These are phyloP conservation scores for Bedellia somnulentella DNA, from an alignment of 2,888 invertebrate species.

Conservation along the genomic window DNA sequence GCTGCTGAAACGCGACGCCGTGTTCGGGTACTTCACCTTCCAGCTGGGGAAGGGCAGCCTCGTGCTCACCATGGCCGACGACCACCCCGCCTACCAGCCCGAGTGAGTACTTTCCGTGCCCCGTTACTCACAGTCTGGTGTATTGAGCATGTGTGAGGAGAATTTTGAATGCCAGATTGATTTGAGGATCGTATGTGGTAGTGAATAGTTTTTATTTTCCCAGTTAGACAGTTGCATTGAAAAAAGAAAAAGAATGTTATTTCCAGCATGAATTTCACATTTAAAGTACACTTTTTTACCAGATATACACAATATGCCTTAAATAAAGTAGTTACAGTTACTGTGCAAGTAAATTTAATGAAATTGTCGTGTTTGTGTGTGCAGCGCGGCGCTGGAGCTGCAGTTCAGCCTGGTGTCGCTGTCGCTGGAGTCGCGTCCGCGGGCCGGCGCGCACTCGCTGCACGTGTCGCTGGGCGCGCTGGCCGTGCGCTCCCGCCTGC, in stretches of 20 bases:
- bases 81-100: constrained; percentile 11
- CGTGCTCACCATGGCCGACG: constrained; percentile 27
- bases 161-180: too few species aligned
- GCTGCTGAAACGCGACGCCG: constrained; percentile 80
- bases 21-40: constrained; percentile 90
- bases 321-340: too few species aligned
- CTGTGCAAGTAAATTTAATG: too few species aligned
- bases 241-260: too few species aligned
- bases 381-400: constrained; percentile 66
- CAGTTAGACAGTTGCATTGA: too few species aligned
- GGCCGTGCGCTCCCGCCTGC: constrained; percentile 78
- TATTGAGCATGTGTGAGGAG: too few species aligned
- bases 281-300: too few species aligned
- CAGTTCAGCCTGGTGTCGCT: constrained; percentile 78
- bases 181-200: too few species aligned
- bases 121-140: too few species aligned
- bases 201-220: too few species aligned
- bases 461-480: constrained; percentile 80
- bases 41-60: constrained; percentile 72
- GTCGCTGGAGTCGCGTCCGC: constrained; percentile 82
- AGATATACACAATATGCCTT: too few species aligned
- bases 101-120: neutral
- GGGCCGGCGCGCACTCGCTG: constrained; percentile 81
- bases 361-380: constrained; percentile 10
- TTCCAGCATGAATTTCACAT: too few species aligned